Evolutionary conservation across 2,113 vertebrate genomes (phyloP).

Genomic region (Neogobius melanostomus): DNA sequence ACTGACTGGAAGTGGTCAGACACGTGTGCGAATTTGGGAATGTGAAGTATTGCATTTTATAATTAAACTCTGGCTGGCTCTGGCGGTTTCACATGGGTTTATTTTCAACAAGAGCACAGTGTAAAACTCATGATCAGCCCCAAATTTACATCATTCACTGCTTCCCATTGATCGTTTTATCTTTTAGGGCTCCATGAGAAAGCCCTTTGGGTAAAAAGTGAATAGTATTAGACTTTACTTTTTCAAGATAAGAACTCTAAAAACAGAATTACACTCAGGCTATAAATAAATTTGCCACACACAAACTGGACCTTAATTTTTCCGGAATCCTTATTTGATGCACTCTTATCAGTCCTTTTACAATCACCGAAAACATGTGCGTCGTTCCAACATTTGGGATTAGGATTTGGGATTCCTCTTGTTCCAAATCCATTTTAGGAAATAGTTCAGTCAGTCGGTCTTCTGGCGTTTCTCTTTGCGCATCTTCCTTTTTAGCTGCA

Average conservation of each 20-base stretch:
- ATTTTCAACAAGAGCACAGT: background rate
- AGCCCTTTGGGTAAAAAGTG: background rate
- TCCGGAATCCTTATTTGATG: conserved; percentile 6
- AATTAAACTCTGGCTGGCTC: background rate
- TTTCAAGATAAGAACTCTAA: background rate
- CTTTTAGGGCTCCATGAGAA: background rate
- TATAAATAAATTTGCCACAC: conserved; percentile 27
- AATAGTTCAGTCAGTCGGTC: conserved; percentile 49
- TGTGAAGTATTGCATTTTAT: background rate
- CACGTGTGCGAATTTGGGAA: background rate
- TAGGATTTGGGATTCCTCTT: conserved; percentile 39
- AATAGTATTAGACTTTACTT: background rate
- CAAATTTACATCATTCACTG: background rate
- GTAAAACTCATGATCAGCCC: background rate
- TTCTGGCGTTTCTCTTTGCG: conserved; percentile 76
- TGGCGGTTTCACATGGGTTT: background rate
- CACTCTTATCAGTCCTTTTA: conserved; percentile 13
- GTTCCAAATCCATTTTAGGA: conserved; percentile 34
- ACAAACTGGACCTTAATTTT: conserved; percentile 42
- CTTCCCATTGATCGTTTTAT: background rate
- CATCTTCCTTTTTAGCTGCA: conserved; percentile 80
- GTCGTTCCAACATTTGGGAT: conserved; percentile 17
- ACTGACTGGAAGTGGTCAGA: conserved; percentile 8
- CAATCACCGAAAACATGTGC: conserved; percentile 24
- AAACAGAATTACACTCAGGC: background rate